Percentiles rank a stretch among this genome's conserved stretches.
phyloP scores from a whole-genome alignment of 2,113 vertebrate genomes.

The Grantiella picta region DNA sequence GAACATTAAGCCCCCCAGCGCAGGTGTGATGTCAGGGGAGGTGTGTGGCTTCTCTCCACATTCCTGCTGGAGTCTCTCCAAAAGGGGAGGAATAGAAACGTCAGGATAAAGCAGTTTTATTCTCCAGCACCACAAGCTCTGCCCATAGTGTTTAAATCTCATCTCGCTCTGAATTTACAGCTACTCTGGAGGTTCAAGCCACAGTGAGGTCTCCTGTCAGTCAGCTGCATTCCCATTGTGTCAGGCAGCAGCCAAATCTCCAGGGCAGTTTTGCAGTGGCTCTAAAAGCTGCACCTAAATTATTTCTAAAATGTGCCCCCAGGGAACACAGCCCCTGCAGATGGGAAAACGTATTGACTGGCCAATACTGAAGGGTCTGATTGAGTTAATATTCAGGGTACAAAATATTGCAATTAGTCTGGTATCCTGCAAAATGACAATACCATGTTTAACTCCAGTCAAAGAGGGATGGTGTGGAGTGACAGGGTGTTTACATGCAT shows the following conservation, averaged over 20 bases:
- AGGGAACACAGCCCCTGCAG: neutral
- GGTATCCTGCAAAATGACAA: rapidly evolving
- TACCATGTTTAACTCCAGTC: rapidly evolving
- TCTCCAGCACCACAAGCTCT: neutral
- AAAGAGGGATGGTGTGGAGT: rapidly evolving
- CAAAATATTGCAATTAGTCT: neutral
- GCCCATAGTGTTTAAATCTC: neutral
- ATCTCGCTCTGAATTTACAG: neutral
- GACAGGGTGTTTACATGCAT: neutral
- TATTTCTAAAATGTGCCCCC: neutral
- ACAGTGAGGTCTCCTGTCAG: neutral
- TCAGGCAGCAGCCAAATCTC: neutral
- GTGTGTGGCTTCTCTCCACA: neutral
- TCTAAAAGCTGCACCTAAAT: neutral
- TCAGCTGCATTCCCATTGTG: neutral
- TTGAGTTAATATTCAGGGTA: neutral
- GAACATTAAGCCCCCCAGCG: neutral
- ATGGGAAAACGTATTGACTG: neutral
- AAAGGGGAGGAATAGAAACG: neutral
- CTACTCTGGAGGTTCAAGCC: neutral
- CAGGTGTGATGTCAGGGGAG: neutral
- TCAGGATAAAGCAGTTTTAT: neutral
- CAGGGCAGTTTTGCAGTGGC: neutral
- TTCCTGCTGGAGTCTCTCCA: neutral
- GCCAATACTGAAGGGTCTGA: neutral